Evolutionary conservation across 2,113 vertebrate genomes (phyloP).

Genomic region (Epinephelus fuscoguttatus): DNA sequence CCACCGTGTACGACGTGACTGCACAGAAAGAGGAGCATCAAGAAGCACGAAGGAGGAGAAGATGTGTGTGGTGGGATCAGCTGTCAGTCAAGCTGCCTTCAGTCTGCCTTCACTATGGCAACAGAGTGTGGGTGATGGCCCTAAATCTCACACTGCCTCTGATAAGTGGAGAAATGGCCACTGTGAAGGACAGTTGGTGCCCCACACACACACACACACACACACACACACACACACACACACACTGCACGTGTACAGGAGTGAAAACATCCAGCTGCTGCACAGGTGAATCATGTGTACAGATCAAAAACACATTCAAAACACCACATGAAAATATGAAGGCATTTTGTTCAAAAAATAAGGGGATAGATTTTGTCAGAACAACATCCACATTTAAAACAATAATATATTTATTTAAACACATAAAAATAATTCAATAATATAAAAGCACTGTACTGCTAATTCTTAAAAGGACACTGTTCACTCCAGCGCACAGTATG

Average conservation of each 20-base stretch:
- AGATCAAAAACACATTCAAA: not conserved
- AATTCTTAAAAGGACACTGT: not conserved
- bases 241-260: not conserved
- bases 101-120: conserved; percentile 71
- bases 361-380: not conserved
- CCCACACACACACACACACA: not conserved
- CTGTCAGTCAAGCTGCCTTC: conserved; percentile 76
- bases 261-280: conserved; percentile 20
- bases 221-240: not conserved
- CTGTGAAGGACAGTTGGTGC: conserved; percentile 57
- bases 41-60: conserved; percentile 27
- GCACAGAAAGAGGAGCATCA: conserved; percentile 12
- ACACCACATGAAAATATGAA: not conserved
- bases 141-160: conserved; percentile 66
- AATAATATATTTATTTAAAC: not conserved
- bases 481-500: not conserved
- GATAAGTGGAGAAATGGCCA: conserved; percentile 62
- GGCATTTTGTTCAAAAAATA: not conserved
- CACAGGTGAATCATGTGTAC: conserved; percentile 22
- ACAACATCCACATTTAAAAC: not conserved
- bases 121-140: conserved; percentile 69
- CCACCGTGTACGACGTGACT: not conserved
- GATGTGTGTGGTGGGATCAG: conserved; percentile 53
- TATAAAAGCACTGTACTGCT: not conserved
- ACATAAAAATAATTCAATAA: not conserved